phyloP scores from a whole-genome alignment of 1,140 invertebrate species.

The Eubasilissa regina region DNA sequence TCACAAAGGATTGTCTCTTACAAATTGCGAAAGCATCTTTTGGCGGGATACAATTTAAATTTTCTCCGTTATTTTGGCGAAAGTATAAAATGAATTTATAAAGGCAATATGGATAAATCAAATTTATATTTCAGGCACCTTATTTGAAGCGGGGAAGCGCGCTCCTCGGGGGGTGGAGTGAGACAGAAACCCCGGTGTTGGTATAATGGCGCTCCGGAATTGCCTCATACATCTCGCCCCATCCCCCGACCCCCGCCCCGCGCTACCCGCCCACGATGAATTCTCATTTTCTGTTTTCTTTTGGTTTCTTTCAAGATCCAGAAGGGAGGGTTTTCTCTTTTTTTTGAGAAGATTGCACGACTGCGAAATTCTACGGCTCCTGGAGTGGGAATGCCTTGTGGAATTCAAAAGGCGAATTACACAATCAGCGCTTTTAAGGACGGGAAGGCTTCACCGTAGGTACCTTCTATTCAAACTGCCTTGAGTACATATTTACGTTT shows the following conservation, averaged over 20 bases:
- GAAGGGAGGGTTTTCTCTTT: constrained; percentile 21
- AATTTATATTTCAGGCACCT: constrained; percentile 43
- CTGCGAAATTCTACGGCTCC: constrained; percentile 10
- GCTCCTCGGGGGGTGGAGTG: constrained; percentile 58
- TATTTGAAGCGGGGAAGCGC: constrained; percentile 30
- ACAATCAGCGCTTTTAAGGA: constrained; percentile 9
- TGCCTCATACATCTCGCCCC: constrained; percentile 72
- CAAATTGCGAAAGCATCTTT: neutral
- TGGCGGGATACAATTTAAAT: constrained; percentile 28
- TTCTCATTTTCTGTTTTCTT: constrained; percentile 72
- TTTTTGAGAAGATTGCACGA: constrained; percentile 25
- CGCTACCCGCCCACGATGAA: constrained; percentile 69
- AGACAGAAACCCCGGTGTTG: constrained; percentile 73
- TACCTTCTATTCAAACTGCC: neutral
- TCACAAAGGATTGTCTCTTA: constrained; percentile 1
- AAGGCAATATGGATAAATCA: constrained; percentile 41
- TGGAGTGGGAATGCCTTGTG: neutral
- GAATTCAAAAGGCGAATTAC: constrained; percentile 33
- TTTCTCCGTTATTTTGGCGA: constrained; percentile 27
- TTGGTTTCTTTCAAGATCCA: constrained; percentile 62
- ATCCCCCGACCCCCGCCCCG: constrained; percentile 59
- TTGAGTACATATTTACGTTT: too few species aligned
- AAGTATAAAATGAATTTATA: constrained; percentile 38
- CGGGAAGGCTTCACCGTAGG: neutral
- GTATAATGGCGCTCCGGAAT: constrained; percentile 74